Percentiles rank a stretch among this genome's conserved stretches.
Evolutionary conservation across 2,888 invertebrate genomes (phyloP).

Genomic region (Anthophora plumipes): DNA sequence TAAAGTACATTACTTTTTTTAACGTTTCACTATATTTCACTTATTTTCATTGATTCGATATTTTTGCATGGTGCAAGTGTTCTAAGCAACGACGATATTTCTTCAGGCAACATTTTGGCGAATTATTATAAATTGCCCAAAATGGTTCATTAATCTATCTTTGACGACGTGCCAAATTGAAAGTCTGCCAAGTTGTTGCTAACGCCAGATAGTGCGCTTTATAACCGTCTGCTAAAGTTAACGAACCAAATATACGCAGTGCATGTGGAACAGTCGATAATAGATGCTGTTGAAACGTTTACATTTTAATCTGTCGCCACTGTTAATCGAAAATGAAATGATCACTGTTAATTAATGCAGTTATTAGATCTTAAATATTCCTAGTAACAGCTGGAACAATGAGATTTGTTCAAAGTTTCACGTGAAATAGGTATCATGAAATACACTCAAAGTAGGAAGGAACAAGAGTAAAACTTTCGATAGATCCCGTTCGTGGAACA

Average conservation of each 20-base stretch:
- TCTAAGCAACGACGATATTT: background rate
- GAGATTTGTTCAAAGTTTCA: conserved; percentile 11
- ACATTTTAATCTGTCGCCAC: background rate
- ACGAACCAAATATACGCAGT: conserved; percentile 24
- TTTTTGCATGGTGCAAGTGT: background rate
- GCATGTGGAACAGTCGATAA: background rate
- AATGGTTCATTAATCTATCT: conserved; percentile 13
- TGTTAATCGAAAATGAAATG: too few relatives aligned
- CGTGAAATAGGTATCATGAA: conserved; percentile 1
- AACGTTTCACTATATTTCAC: background rate
- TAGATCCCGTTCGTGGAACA: background rate
- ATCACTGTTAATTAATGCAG: background rate
- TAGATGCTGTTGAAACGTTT: background rate
- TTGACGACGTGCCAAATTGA: conserved; percentile 53
- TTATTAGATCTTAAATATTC: background rate
- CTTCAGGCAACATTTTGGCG: background rate
- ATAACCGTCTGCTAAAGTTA: conserved; percentile 42
- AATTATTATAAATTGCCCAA: conserved; percentile 23
- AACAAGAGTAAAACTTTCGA: conserved; percentile 1
- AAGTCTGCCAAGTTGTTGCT: conserved; percentile 48
- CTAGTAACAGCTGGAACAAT: too few relatives aligned
- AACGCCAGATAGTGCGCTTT: conserved; percentile 31
- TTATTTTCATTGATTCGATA: background rate
- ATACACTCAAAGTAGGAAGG: background rate
- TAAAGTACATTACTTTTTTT: too few relatives aligned